Percentiles rank a stretch among this genome's conserved stretches.
Evolutionary conservation across 2,888 invertebrate genomes (phyloP).

Genomic region (Acrobasis suavella): DNA sequence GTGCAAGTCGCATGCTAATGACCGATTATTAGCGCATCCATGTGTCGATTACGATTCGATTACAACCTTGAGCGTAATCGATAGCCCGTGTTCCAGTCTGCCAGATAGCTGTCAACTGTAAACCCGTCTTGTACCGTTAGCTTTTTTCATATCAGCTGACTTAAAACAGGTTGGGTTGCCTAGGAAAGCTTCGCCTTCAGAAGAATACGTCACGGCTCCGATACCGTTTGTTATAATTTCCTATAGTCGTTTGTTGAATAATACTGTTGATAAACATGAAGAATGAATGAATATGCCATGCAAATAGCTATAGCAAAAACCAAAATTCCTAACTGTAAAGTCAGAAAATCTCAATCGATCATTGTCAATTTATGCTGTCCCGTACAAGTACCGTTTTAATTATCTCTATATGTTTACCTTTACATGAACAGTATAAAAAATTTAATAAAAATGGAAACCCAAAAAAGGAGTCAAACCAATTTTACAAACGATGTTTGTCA

Average conservation of each 20-base stretch:
- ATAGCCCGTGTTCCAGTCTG: conserved; percentile 8
- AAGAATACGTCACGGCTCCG: too few species aligned
- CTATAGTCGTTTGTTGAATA: too few species aligned
- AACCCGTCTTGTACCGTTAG: conserved; percentile 12
- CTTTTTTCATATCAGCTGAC: background rate
- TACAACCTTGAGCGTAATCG: conserved; percentile 14
- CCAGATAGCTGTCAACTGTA: conserved; percentile 9
- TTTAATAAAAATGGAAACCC: too few species aligned
- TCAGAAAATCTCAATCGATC: background rate
- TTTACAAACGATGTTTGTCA: background rate
- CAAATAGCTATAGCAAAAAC: background rate
- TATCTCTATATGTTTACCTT: background rate
- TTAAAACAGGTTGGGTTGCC: background rate
- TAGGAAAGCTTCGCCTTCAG: background rate
- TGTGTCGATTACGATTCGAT: conserved; percentile 21
- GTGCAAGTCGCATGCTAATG: conserved; percentile 16
- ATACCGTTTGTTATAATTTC: too few species aligned
- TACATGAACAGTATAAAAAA: background rate
- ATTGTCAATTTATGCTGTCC: background rate
- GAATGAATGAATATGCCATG: too few species aligned
- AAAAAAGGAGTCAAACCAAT: background rate
- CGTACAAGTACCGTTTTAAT: background rate
- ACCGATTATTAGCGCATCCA: conserved; percentile 20
- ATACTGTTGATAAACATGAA: too few species aligned
- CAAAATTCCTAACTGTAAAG: background rate